Conservation (phyloP, 2,113 vertebrate genomes). For the Tauraco erythrolophus region DNA sequence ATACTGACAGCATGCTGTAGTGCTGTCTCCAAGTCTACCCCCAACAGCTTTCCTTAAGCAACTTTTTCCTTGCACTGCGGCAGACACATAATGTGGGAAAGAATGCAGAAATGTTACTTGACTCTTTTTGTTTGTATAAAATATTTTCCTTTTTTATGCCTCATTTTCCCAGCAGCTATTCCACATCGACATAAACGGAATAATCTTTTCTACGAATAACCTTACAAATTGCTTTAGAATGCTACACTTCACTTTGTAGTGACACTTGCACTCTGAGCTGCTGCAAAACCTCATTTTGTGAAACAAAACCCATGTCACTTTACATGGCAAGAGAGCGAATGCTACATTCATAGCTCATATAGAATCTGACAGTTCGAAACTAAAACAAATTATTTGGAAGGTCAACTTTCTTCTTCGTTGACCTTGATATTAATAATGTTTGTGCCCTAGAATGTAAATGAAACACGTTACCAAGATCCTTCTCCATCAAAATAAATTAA, state of each 20-base stretch:
- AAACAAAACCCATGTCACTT: constrained; percentile 62
- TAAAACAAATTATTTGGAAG: constrained; percentile 62
- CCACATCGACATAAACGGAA: background rate
- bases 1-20: background rate
- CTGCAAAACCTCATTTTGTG: constrained; percentile 54
- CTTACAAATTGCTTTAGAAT: constrained; percentile 46
- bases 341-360: constrained; percentile 25
- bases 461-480: background rate
- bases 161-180: constrained; percentile 23
- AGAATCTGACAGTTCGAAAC: constrained; percentile 58
- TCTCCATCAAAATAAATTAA: constrained; percentile 66
- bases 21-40: background rate
- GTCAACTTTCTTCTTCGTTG: constrained; percentile 13
- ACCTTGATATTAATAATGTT: constrained; percentile 54
- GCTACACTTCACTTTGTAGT: background rate
- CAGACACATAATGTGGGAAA: background rate
- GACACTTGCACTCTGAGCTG: constrained; percentile 26
- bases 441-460: constrained; percentile 57
- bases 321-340: constrained; percentile 18
- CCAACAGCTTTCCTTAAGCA: background rate
- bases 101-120: background rate
- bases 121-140: background rate
- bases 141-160: constrained; percentile 4
- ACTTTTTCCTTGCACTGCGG: background rate
- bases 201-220: constrained; percentile 1